These are phyloP conservation scores for Silvanus unidentatus DNA, from an alignment of 2,888 invertebrate species.

Conservation along the genomic window DNA sequence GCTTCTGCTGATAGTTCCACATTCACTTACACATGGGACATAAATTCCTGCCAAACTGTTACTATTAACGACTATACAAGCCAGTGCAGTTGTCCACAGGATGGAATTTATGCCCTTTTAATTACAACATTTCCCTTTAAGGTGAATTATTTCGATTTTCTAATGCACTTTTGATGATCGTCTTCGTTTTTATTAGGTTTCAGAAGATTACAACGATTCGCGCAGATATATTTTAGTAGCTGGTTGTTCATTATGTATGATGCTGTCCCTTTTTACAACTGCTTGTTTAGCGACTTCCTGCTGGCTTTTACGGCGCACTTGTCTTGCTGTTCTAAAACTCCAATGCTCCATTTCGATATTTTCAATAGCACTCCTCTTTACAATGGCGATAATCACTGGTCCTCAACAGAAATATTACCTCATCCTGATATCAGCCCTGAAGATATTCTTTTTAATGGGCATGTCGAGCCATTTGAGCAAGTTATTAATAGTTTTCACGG, in stretches of 20 bases:
- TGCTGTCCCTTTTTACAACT: slow-evolving; percentile 48
- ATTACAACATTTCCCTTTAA: slow-evolving; percentile 47
- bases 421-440: slow-evolving; percentile 56
- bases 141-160: too few relatives aligned
- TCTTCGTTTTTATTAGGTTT: neutral
- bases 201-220: slow-evolving; percentile 19
- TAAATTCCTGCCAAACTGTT: slow-evolving; percentile 53
- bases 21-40: slow-evolving; percentile 56
- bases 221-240: slow-evolving; percentile 46
- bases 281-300: slow-evolving; percentile 46
- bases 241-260: slow-evolving; percentile 51
- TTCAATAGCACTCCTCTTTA: slow-evolving; percentile 61
- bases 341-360: slow-evolving; percentile 65
- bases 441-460: slow-evolving; percentile 60
- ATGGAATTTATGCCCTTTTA: slow-evolving; percentile 60
- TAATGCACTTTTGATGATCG: neutral
- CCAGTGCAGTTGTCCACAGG: slow-evolving; percentile 56
- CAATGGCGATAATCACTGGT: slow-evolving; percentile 48
- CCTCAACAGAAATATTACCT: slow-evolving; percentile 55
- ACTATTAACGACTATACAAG: slow-evolving; percentile 49
- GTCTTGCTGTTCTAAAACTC: slow-evolving; percentile 60
- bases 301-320: slow-evolving; percentile 50
- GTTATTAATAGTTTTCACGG: slow-evolving; percentile 64
- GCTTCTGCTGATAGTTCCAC: slow-evolving; percentile 47
- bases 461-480: slow-evolving; percentile 68